Evolutionary conservation across 1,140 invertebrate species (phyloP).

Genomic region (Cydia amplana): DNA sequence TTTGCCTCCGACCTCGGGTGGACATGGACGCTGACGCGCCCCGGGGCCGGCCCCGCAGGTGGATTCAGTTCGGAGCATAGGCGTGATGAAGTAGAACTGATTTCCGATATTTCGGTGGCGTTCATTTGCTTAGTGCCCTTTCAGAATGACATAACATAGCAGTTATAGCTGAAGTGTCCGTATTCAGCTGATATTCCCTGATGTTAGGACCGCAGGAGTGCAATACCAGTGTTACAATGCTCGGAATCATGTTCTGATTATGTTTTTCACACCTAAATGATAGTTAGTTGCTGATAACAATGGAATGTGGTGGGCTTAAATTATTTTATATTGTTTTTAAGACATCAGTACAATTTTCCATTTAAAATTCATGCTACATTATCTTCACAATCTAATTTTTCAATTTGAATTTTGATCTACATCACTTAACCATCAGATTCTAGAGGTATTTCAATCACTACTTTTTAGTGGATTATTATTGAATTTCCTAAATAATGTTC

Average conservation of each 20-base stretch:
- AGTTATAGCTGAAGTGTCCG: slow-evolving; percentile 46
- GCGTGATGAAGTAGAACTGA: slow-evolving; percentile 63
- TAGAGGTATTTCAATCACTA: slow-evolving; percentile 54
- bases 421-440: slow-evolving; percentile 54
- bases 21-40: slow-evolving; percentile 64
- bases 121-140: slow-evolving; percentile 74
- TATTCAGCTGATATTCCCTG: slow-evolving; percentile 57
- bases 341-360: slow-evolving; percentile 56
- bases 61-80: slow-evolving; percentile 58
- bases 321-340: slow-evolving; percentile 64
- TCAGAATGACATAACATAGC: slow-evolving; percentile 47
- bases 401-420: slow-evolving; percentile 52
- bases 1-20: slow-evolving; percentile 55
- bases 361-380: slow-evolving; percentile 47
- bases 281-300: slow-evolving; percentile 59
- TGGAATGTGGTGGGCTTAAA: slow-evolving; percentile 62
- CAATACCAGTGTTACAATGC: background rate
- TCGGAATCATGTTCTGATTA: slow-evolving; percentile 10
- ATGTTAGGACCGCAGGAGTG: slow-evolving; percentile 1
- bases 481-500: slow-evolving; percentile 49
- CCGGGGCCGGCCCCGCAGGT: slow-evolving; percentile 52
- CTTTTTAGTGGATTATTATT: slow-evolving; percentile 53
- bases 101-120: slow-evolving; percentile 71
- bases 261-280: slow-evolving; percentile 37
- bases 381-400: slow-evolving; percentile 47